These are phyloP conservation scores for Chiridota heheva DNA, from an alignment of 35 echinoderm and acorn worm species.

Conservation along the genomic window DNA sequence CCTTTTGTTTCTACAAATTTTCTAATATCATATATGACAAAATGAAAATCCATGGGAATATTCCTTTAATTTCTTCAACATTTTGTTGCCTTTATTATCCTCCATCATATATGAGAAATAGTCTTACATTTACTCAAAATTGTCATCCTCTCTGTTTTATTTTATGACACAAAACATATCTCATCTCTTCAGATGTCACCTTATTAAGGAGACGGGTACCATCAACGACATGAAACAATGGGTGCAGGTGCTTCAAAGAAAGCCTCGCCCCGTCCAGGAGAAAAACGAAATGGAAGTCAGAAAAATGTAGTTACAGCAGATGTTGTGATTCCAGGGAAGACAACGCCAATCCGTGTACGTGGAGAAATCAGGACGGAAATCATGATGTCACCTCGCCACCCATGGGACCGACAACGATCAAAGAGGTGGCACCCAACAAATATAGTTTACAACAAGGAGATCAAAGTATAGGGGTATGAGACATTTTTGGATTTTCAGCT, in stretches of 20 bases:
- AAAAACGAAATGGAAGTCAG: neutral
- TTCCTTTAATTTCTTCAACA: no score
- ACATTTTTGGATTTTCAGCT: neutral
- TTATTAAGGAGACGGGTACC: no score
- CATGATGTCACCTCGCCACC: neutral
- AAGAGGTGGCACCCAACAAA: constrained; percentile 79
- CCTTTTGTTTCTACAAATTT: no score
- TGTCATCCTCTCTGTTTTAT: no score
- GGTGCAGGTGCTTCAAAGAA: constrained; percentile 72
- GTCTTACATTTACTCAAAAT: no score
- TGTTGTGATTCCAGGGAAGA: constrained; percentile 64
- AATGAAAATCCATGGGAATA: no score
- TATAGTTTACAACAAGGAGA: constrained; percentile 72
- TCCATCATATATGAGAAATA: no score
- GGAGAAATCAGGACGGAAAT: constrained; percentile 48
- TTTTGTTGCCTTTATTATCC: no score
- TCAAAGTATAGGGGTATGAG: constrained; percentile 60
- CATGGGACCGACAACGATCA: constrained; percentile 51
- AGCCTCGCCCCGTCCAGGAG: neutral
- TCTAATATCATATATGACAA: no score
- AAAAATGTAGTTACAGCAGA: constrained; percentile 73
- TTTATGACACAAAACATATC: no score
- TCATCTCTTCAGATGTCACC: no score
- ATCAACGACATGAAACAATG: no score
- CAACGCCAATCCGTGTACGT: constrained; percentile 66